A percentile compares a stretch with the other conserved stretches of the same genome.
These are phyloP conservation scores for Lepus americanus DNA, from an alignment of 2,113 vertebrate species.

Conservation along the genomic window DNA sequence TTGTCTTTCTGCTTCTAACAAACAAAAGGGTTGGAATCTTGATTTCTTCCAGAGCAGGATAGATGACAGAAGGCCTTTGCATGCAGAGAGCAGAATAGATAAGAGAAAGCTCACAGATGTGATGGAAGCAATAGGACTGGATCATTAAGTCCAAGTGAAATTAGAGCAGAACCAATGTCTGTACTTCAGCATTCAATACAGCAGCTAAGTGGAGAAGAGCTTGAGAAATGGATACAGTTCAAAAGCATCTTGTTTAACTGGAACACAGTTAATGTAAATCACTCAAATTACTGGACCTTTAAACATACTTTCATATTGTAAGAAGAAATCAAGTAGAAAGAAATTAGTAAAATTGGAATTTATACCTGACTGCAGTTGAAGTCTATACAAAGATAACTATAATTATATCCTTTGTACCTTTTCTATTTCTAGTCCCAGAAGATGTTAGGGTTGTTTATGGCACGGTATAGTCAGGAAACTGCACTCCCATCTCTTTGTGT, in stretches of 20 bases:
- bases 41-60: neutral
- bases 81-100: conserved; percentile 31
- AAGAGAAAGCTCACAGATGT: conserved; percentile 54
- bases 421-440: neutral
- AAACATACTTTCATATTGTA: neutral
- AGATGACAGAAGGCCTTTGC: conserved; percentile 7
- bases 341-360: neutral
- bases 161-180: conserved; percentile 61
- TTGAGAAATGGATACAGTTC: conserved; percentile 19
- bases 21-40: neutral
- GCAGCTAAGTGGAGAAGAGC: neutral
- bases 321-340: conserved; percentile 17
- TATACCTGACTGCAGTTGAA: neutral
- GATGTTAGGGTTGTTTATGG: neutral
- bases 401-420: neutral
- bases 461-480: neutral
- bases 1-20: conserved; percentile 52
- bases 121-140: conserved; percentile 39
- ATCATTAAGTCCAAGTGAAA: conserved; percentile 65
- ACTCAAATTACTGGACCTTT: neutral
- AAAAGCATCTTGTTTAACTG: neutral
- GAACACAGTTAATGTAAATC: conserved; percentile 32
- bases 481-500: neutral
- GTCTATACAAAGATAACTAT: neutral
- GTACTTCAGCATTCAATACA: conserved; percentile 11